Conservation (phyloP, 2,113 vertebrate genomes). For the Pterocles gutturalis region DNA sequence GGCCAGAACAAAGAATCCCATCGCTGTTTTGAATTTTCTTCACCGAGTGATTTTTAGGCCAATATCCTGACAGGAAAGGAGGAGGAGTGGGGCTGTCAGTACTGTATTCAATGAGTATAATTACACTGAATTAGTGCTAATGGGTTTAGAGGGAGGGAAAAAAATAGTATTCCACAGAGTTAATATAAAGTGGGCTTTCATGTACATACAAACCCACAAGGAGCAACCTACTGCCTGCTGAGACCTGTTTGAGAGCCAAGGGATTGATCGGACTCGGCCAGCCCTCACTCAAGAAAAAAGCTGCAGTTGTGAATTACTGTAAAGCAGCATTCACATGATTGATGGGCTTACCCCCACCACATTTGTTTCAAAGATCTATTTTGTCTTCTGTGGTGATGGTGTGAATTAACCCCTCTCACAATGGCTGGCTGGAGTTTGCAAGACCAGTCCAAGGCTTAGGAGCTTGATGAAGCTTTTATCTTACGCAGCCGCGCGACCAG, state of each 20-base stretch:
- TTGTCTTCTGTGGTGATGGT: neutral
- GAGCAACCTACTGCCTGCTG: constrained; percentile 63
- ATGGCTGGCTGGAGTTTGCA: neutral
- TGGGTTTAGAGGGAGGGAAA: constrained; percentile 33
- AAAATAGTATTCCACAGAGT: constrained; percentile 59
- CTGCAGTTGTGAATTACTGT: constrained; percentile 61
- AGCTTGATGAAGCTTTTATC: neutral
- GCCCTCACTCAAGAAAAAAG: constrained; percentile 40
- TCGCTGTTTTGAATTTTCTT: constrained; percentile 9
- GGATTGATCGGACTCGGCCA: constrained; percentile 41
- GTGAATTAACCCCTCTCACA: constrained; percentile 55
- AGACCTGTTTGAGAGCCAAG: constrained; percentile 47
- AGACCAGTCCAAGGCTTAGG: neutral
- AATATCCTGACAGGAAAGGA: constrained; percentile 46
- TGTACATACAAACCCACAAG: constrained; percentile 64
- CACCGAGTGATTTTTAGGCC: constrained; percentile 47
- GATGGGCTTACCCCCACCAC: constrained; percentile 63
- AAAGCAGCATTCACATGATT: constrained; percentile 62
- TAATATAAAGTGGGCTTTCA: constrained; percentile 72
- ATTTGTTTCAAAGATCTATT: constrained; percentile 63
- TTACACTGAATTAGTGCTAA: constrained; percentile 64
- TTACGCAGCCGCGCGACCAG: neutral
- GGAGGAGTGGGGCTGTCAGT: constrained; percentile 46
- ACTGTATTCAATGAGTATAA: constrained; percentile 61
- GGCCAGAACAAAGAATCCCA: constrained; percentile 17